A percentile compares a stretch with the other conserved stretches of the same genome.
These are phyloP conservation scores for Smutsia temminckii DNA, from an alignment of 2,797 vertebrate species.

Conservation along the genomic window DNA sequence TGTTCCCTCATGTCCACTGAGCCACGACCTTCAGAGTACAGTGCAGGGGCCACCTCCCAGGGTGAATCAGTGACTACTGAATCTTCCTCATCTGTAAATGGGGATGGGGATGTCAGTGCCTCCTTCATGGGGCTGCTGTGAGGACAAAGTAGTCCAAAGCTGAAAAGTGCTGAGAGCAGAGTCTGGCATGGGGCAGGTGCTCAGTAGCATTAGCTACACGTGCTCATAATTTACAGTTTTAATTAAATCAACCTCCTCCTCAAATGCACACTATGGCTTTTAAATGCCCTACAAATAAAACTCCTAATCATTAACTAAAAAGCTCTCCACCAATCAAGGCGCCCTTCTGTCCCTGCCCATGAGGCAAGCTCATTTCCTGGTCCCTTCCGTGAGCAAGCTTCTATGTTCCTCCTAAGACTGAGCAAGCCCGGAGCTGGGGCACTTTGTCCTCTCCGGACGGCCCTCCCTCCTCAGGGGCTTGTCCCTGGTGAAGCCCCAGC, in stretches of 20 bases:
- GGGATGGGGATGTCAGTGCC: accelerated
- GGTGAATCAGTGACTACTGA: background rate
- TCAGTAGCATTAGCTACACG: accelerated
- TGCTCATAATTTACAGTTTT: background rate
- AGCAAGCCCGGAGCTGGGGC: too few relatives aligned
- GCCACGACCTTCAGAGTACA: background rate
- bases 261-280: background rate
- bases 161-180: background rate
- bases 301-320: background rate
- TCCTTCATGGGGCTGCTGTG: background rate
- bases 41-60: background rate
- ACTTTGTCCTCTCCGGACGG: background rate
- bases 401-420: background rate
- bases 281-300: background rate
- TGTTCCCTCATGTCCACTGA: background rate
- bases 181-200: background rate
- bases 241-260: background rate
- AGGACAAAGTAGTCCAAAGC: background rate
- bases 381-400: background rate
- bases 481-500: background rate
- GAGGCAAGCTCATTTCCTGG: background rate
- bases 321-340: background rate
- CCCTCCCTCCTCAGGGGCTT: background rate
- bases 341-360: background rate
- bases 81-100: background rate